Evolutionary conservation across 2,797 vertebrate genomes (phyloP).

Genomic region (Hoplostethus atlanticus): DNA sequence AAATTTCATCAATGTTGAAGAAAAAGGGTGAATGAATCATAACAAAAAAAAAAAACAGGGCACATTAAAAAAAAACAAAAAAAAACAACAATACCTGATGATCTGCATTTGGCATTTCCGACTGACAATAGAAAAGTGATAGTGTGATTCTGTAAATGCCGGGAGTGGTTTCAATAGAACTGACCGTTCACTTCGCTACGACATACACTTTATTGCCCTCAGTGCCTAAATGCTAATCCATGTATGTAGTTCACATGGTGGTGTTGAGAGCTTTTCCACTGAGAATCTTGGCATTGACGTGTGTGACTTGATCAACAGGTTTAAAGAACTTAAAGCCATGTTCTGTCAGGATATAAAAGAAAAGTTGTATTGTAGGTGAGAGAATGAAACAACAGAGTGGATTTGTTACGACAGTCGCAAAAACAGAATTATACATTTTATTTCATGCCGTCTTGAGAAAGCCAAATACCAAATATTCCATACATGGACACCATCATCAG

Average conservation of each 20-base stretch:
- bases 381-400: slow-evolving; percentile 68
- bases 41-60: slow-evolving; percentile 54
- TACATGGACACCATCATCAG: slow-evolving; percentile 83
- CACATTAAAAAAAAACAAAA: slow-evolving; percentile 43
- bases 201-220: slow-evolving; percentile 78
- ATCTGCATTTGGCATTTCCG: slow-evolving; percentile 74
- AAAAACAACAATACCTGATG: slow-evolving; percentile 58
- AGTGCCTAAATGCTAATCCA: slow-evolving; percentile 69
- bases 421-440: slow-evolving; percentile 85
- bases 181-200: slow-evolving; percentile 59
- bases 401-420: slow-evolving; percentile 78
- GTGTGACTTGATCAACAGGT: slow-evolving; percentile 56
- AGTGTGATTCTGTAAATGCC: slow-evolving; percentile 63
- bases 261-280: slow-evolving; percentile 62
- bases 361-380: slow-evolving; percentile 55
- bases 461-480: slow-evolving; percentile 85
- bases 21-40: slow-evolving; percentile 37
- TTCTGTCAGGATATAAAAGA: slow-evolving; percentile 25
- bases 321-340: slow-evolving; percentile 45
- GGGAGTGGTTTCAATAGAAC: slow-evolving; percentile 51
- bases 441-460: slow-evolving; percentile 84
- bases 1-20: slow-evolving; percentile 56
- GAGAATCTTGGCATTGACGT: slow-evolving; percentile 75
- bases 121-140: slow-evolving; percentile 42
- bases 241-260: slow-evolving; percentile 54